phyloP scores from a whole-genome alignment of 2,113 vertebrate species.

The Suricata suricatta region DNA sequence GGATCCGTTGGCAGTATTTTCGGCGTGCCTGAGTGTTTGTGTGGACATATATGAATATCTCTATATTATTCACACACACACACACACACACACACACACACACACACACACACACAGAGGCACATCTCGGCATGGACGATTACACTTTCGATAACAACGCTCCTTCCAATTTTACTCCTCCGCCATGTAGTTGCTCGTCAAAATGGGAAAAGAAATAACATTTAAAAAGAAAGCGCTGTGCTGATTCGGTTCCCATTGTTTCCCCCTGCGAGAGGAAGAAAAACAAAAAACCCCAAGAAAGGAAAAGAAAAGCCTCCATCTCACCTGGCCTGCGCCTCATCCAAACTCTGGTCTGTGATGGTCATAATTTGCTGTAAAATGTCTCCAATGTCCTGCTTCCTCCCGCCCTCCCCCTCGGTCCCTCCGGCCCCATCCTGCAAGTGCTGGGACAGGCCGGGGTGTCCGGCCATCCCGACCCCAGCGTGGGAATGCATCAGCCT shows the following conservation, averaged over 20 bases:
- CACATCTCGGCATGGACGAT: constrained; percentile 57
- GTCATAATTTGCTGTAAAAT: constrained; percentile 99
- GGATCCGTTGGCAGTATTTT: constrained; percentile 61
- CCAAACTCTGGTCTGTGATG: constrained; percentile 99
- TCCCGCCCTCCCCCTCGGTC: constrained; percentile 92
- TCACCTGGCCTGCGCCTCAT: constrained; percentile 99
- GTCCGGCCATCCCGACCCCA: constrained; percentile 95
- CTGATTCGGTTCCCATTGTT: constrained; percentile 68
- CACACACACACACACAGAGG: background rate
- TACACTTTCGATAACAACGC: constrained; percentile 78
- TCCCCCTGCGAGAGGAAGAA: constrained; percentile 47
- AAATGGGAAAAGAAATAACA: constrained; percentile 67
- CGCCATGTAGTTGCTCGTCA: constrained; percentile 63
- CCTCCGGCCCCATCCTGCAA: constrained; percentile 94
- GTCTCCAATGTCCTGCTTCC: constrained; percentile 99
- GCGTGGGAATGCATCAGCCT: constrained; percentile 97
- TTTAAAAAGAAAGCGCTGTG: constrained; percentile 67
- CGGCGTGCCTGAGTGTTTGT: constrained; percentile 35
- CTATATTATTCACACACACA: background rate
- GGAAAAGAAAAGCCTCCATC: constrained; percentile 72
- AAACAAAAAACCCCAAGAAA: constrained; percentile 66
- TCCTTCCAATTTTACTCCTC: constrained; percentile 67
- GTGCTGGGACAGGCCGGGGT: constrained; percentile 96
- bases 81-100: background rate
- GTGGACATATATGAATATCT: background rate